Evolutionary conservation across 2,888 invertebrate species (phyloP), one percentile per base, ranked within the genome.

Genomic region (Leptopilina syphax): DNA sequence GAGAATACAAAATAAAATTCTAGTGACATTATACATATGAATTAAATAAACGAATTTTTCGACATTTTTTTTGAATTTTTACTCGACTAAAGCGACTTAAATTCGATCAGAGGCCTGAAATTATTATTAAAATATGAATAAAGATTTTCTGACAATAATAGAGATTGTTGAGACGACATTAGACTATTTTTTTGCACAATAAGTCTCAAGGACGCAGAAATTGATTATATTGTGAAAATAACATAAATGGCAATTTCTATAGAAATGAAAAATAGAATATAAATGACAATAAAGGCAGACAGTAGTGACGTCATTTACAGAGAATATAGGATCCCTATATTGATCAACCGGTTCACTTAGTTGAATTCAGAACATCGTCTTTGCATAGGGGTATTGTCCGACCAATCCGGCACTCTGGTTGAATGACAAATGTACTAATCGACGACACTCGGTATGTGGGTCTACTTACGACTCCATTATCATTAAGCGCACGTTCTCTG

Each of bases 351-450:
- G 80, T 79, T 84, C 84, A 83, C 83, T 86, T 86, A 85, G 84
- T 80, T 80, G 85, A 85, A 79, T 85, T 82, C 81, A 80, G 81
- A 81, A 78, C 80, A 54, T 60, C 84, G 84, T 87, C 87, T 87
- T 88, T 83, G 83, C 85, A 84, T 81, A 81, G 84, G 77, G 78
- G 80, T 80, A 87, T 88, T 88, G 86, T 85, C 83, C 79, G 78
- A 77, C 65, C 76, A 76, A 77, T 47, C 77, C 50, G 79, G 41
- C 13, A 85, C 85, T 82, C 84, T 79, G 83, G 80, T 78, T 84
- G 85, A 85, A 88, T 89, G 89, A 89, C 88, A 88, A 88, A 89
- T 87, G 86, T 86, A 87, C 85, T 86, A 86, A 89, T 89, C 86
- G 88, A 82, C 84, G 85, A 82, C 84, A 85, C 85, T 85, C 84